Base-by-base conservation (phyloP, 2,113 vertebrate genomes). In the Pseudorasbora parva region DNA sequence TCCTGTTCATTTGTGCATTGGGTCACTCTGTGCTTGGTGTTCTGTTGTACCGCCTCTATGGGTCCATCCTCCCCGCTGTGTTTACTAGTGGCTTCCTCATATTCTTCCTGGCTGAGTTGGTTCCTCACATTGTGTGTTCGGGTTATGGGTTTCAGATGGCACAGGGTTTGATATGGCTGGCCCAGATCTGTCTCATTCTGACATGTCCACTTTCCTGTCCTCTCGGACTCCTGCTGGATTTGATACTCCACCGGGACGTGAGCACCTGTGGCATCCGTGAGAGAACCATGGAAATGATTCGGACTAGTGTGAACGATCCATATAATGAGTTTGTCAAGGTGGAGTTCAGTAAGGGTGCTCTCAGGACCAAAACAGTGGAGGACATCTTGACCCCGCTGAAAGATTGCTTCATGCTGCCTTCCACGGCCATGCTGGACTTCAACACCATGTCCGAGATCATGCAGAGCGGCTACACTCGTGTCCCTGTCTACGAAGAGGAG, bases 401-500 rank as follows among this genome's bases (percentile, higher is more conserved):
- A 64, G 95, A 97, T 82, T 98, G 97, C 87, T 97, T 97, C 91
- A 97, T 98, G 97, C 93, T 98, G 71, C 94, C 95, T 27, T 92
- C 95, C 80, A 91, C 92, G 1, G 91, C 93, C 0, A 88, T 96
- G 47, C 93, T 98, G 86, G 96, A 98, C 89, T 98, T 98, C 88
- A 90, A 90, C 88, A 96, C 96, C 87, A 95, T 98, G 95, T 97
- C 96, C 0, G 94, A 94, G 84, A 95, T 98, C 92, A 97, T 98
- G 97, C 96, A 97, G 95, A 95, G 97, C 51, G 96, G 97, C 3
- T 95, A 97, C 93, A 97, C 95, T 0, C 94, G 96, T 4, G 96
- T 98, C 23, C 97, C 97, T 0, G 94, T 98, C 19, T 98, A 97
- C 2, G 97, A 98, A 83, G 96, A 96, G 47, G 97, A 98, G 90